A percentile compares a stretch with the other conserved stretches of the same genome.
Conservation (phyloP, 2,113 vertebrate genomes). For the Cryptotis parvus region DNA sequence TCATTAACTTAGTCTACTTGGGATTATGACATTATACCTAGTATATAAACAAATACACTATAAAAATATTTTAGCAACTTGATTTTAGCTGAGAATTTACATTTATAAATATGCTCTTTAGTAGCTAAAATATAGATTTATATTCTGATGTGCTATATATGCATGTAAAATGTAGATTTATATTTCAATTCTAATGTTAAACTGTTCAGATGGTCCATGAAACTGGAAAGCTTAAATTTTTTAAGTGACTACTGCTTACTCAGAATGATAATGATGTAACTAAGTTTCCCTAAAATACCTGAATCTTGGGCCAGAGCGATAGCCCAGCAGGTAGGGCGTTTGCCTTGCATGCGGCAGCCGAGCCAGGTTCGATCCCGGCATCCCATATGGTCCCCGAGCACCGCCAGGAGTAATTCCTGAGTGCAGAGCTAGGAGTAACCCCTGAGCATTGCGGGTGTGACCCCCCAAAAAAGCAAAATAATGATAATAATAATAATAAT, state of each 20-base stretch:
- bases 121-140: slow-evolving; percentile 42
- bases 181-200: slow-evolving; percentile 56
- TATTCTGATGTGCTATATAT: too few species aligned
- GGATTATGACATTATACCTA: slow-evolving; percentile 11
- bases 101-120: slow-evolving; percentile 56
- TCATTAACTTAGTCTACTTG: slow-evolving; percentile 51
- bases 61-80: slow-evolving; percentile 53
- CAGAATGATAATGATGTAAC: slow-evolving; percentile 42
- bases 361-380: too few species aligned
- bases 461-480: too few species aligned
- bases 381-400: too few species aligned
- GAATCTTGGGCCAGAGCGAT: too few species aligned
- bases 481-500: too few species aligned
- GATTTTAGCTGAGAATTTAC: slow-evolving; percentile 29
- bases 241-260: slow-evolving; percentile 25
- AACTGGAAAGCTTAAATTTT: slow-evolving; percentile 20
- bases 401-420: too few species aligned
- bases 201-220: slow-evolving; percentile 2
- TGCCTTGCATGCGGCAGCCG: too few species aligned
- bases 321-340: too few species aligned
- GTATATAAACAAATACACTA: not conserved
- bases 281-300: slow-evolving; percentile 52
- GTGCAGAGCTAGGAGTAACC: too few species aligned
- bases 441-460: too few species aligned
- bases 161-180: slow-evolving; percentile 9